Conservation (phyloP, 2,888 invertebrate species). For the Lasius fuliginosus region DNA sequence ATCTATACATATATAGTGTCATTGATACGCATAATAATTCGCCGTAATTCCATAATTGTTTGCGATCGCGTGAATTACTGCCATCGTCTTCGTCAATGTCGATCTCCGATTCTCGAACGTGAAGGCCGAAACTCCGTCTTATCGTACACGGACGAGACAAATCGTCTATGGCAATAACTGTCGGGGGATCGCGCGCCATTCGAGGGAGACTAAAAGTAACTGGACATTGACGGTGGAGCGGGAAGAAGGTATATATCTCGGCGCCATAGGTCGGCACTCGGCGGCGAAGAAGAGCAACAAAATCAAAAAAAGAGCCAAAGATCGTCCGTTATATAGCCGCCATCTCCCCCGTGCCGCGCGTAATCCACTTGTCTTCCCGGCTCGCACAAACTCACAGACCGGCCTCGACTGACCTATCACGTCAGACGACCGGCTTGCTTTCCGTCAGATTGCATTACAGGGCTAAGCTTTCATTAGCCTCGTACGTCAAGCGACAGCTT, state of each 20-base stretch:
- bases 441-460: slow-evolving; percentile 81
- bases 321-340: slow-evolving; percentile 73
- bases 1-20: neutral
- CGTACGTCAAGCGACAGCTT: slow-evolving; percentile 81
- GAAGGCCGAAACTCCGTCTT: slow-evolving; percentile 39
- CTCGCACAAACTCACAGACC: slow-evolving; percentile 63
- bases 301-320: slow-evolving; percentile 73
- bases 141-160: slow-evolving; percentile 60
- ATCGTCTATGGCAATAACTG: slow-evolving; percentile 69
- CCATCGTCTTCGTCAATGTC: neutral
- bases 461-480: slow-evolving; percentile 83
- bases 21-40: neutral
- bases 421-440: slow-evolving; percentile 77
- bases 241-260: slow-evolving; percentile 44
- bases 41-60: neutral
- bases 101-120: slow-evolving; percentile 53
- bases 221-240: slow-evolving; percentile 65
- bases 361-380: slow-evolving; percentile 80
- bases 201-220: slow-evolving; percentile 63
- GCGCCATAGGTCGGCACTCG: slow-evolving; percentile 59
- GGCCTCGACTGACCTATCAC: slow-evolving; percentile 80
- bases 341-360: slow-evolving; percentile 64
- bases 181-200: slow-evolving; percentile 48
- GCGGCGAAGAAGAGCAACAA: slow-evolving; percentile 62
- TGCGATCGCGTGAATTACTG: slow-evolving; percentile 38